Percentiles rank a stretch among this genome's conserved stretches.
These are phyloP conservation scores for Isurus oxyrinchus DNA, from an alignment of 2,113 vertebrate species.

Conservation along the genomic window DNA sequence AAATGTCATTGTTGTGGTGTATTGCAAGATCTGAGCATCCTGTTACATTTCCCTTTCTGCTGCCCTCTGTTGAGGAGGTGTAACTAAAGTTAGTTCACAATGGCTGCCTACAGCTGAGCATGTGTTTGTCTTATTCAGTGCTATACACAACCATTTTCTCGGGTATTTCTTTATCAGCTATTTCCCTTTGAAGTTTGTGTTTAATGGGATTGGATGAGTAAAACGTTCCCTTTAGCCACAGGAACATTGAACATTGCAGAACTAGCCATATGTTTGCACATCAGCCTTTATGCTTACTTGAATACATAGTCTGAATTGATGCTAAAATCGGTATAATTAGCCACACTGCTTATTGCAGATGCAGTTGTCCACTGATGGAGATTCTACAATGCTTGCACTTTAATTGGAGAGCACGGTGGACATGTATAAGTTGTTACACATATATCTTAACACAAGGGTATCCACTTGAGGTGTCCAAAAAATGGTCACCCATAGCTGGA, in stretches of 20 bases:
- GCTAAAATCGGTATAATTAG: background rate
- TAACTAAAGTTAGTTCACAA: background rate
- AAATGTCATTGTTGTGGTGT: background rate
- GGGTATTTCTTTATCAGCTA: too few species aligned
- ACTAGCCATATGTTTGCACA: too few species aligned
- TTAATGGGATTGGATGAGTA: too few species aligned
- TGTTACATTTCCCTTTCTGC: background rate
- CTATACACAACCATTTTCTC: background rate
- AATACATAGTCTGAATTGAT: too few species aligned
- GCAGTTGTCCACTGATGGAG: background rate
- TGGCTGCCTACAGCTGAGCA: background rate
- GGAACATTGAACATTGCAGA: too few species aligned
- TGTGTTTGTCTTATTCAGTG: background rate
- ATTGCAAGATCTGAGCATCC: background rate
- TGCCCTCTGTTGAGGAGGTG: background rate
- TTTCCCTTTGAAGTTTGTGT: too few species aligned
- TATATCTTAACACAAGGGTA: background rate
- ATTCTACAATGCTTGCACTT: background rate
- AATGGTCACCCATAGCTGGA: too few species aligned
- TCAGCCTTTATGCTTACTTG: too few species aligned
- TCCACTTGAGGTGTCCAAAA: background rate
- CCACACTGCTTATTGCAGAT: background rate
- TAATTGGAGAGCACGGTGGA: background rate
- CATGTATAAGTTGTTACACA: background rate
- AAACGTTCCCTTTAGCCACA: too few species aligned